Evolutionary conservation across 1,140 invertebrate genomes (phyloP).

Genomic region (Rhopalosiphum padi): DNA sequence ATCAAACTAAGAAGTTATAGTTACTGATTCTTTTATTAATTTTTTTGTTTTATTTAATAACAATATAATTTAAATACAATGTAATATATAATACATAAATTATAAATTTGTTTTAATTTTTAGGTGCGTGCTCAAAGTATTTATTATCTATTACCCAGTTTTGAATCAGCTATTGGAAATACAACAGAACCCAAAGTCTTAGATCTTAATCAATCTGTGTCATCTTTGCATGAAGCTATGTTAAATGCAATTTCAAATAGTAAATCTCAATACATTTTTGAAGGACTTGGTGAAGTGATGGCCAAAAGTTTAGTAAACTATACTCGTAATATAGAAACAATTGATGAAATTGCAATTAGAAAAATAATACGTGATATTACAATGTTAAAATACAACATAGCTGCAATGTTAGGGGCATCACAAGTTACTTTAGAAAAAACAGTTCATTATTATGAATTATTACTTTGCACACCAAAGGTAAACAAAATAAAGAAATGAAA

Average conservation of each 20-base stretch:
- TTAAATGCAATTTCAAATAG: constrained; percentile 72
- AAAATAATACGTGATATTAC: constrained; percentile 88
- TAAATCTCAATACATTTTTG: constrained; percentile 83
- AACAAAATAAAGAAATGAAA: constrained; percentile 57
- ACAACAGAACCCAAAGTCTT: constrained; percentile 83
- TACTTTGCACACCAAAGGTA: constrained; percentile 83
- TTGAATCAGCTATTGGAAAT: constrained; percentile 66
- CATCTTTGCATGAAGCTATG: constrained; percentile 80
- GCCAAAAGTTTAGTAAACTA: constrained; percentile 85
- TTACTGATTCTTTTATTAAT: not conserved
- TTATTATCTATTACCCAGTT: constrained; percentile 52
- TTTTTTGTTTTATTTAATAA: not conserved
- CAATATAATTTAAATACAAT: not conserved
- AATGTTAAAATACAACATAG: constrained; percentile 83
- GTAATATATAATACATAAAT: not conserved
- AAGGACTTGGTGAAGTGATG: constrained; percentile 87
- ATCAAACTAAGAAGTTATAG: not conserved
- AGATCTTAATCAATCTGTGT: constrained; percentile 80
- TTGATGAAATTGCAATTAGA: constrained; percentile 78
- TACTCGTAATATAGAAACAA: constrained; percentile 79
- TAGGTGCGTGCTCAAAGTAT: constrained; percentile 59
- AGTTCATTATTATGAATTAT: constrained; percentile 86
- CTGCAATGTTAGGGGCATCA: constrained; percentile 82
- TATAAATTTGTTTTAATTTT: not conserved
- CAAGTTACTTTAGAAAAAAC: constrained; percentile 89